Base-by-base conservation (phyloP, 2,113 vertebrate species). In the Benitochromis conjunctus region DNA sequence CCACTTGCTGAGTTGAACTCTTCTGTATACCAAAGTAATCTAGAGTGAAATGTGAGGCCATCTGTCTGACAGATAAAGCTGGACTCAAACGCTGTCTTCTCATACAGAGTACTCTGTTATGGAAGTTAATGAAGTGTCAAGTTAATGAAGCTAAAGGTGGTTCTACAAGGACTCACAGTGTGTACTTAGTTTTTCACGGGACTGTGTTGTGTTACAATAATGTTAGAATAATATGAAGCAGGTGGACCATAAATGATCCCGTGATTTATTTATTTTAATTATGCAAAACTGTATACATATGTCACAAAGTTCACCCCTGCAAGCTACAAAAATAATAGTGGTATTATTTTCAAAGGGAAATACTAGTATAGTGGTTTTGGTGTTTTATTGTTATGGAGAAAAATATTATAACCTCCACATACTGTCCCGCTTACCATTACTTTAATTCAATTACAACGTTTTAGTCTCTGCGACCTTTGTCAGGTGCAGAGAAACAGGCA, bases 391-490 rank as follows among this genome's bases (percentile, higher is more conserved):
- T 26, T 56, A 13, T 56, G 21, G 24, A 56, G 54, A 56, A 13
- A 56, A 13, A 56, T 56, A 64, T 21, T 64, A 13, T 64, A 38
- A 38, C 6, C 60, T 38, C 60, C 60, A 38, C 60, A 38, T 34
- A 64, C 38, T 38, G 19, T 38, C 21, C 11, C 0, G 11, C 54
- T 56, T 24, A 24, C 12, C 21, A 13, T 56, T 24, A 56, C 24
- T 56, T 56, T 56, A 24, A 56, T 56, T 56, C 6, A 56, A 13
- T 56, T 24, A 12, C 54, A 24, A 24, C 12, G 21, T 56, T 56
- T 64, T 4, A n/a, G 34, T 64, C 60, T 64, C 0, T 64, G 19
- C 60, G 36, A 38, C 60, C 13, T 38, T 66, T 0, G 11, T 64
- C 60, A 38, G 60, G 4, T 66, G 38, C 34, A 38, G 19, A 66